Conservation (phyloP, 2,113 vertebrate species). For the Perognathus longimembris region DNA sequence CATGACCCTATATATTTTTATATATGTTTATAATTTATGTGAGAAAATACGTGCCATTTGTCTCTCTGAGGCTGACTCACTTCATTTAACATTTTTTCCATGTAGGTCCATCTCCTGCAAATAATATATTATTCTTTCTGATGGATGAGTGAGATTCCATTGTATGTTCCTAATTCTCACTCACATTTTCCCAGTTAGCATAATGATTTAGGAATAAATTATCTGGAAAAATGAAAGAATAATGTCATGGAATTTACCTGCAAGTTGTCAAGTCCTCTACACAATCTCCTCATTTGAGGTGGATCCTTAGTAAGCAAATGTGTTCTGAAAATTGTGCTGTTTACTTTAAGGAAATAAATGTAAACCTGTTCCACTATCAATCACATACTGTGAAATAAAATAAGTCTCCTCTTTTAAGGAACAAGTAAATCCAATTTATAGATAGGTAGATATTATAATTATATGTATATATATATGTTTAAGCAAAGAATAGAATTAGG, state of each 20-base stretch:
- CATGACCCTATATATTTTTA: no score
- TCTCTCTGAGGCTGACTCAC: no score
- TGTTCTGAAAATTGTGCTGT: not conserved
- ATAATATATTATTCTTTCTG: no score
- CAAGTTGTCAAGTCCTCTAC: not conserved
- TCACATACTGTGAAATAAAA: conserved; percentile 11
- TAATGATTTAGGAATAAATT: not conserved
- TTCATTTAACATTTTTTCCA: no score
- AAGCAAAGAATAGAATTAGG: conserved; percentile 8
- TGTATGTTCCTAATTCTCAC: not conserved
- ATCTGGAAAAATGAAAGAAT: not conserved
- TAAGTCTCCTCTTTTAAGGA: not conserved
- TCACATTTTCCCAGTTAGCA: not conserved
- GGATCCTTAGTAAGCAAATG: not conserved
- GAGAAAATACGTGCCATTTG: no score
- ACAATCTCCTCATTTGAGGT: not conserved
- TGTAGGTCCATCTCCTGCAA: no score
- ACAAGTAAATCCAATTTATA: conserved; percentile 28
- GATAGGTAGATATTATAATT: not conserved
- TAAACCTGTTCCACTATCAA: not conserved
- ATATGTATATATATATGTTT: not conserved
- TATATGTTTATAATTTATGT: no score
- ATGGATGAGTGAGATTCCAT: no score
- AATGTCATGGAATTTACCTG: not conserved
- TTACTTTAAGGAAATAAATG: not conserved